Evolutionary conservation across 2,113 vertebrate genomes (phyloP), one percentile per base, ranked within the genome.

Genomic region (Mormyrus iriodes): DNA sequence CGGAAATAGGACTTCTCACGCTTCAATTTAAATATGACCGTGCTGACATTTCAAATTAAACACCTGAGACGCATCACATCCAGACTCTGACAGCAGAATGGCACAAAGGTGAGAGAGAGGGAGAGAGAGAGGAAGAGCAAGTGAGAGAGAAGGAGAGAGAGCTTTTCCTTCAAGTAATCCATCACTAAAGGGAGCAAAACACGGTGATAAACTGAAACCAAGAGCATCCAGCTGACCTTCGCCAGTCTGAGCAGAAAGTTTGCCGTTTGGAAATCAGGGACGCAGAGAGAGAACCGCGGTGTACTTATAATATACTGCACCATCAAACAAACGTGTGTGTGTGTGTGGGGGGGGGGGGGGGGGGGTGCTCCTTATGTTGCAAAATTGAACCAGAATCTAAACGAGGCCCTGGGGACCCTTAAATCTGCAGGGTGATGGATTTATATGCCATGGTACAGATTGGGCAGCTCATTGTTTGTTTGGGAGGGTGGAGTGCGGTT

Each of bases 41-140:
- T 19, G 15, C n/a, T 76, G 46, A 89, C 89, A 89, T 89, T 89
- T 86, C 24, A 27, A 17, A 89, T 61, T 84, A 89, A 89, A 89
- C 42, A 61, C 52, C 10, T 73, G 49, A 83, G 17, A 53, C 31
- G 2, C 17, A n/a, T 55, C 42, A 55, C 3, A 21, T 82, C 19
- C 88, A 88, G 31, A 55, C 46, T 89, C 17, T 35, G 69, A 61
- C 27, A 58, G 88, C 12, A 17, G 83, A 89, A 53, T n/a, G 31
- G 65, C 52, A 88, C 58, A 88, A 73, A 88, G 13, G 48, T 82
- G 31, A 53, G 39, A 61, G 13, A 85, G 82, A 84, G 2, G 5
- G 10, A 46, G 42, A 58, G 17, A 21, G 17, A 39, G 35, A 44
- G 4, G 84, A 42, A 44, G 1, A 1, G 27, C 12, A 35, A 61